A percentile compares a stretch with the other conserved stretches of the same genome.
phyloP scores from a whole-genome alignment of 2,888 invertebrate genomes.

The Apamea crenata region DNA sequence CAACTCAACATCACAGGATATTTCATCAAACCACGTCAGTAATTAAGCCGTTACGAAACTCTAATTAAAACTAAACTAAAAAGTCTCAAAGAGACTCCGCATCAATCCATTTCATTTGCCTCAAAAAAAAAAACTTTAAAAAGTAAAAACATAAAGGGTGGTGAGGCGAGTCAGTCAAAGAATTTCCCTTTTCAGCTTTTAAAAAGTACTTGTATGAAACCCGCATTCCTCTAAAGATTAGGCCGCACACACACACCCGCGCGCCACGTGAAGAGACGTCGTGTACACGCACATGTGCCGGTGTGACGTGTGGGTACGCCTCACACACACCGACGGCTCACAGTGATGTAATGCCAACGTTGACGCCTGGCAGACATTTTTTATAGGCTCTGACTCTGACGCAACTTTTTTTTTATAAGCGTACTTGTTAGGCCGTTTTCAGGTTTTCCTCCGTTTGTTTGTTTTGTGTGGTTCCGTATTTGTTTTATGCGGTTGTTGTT shows the following conservation, averaged over 20 bases:
- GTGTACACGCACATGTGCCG: slow-evolving; percentile 49
- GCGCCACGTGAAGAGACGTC: slow-evolving; percentile 59
- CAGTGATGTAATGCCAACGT: slow-evolving; percentile 87
- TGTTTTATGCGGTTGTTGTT: slow-evolving; percentile 40
- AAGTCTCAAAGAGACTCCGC: slow-evolving; percentile 45
- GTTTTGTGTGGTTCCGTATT: slow-evolving; percentile 58
- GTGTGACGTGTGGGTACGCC: slow-evolving; percentile 66
- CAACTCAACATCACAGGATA: slow-evolving; percentile 25
- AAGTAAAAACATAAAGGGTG: slow-evolving; percentile 69
- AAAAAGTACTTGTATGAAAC: slow-evolving; percentile 86
- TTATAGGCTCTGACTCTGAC: slow-evolving; percentile 89
- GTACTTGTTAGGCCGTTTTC: slow-evolving; percentile 79
- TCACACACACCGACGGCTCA: slow-evolving; percentile 68
- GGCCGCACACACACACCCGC: slow-evolving; percentile 77
- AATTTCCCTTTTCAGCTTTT: slow-evolving; percentile 87
- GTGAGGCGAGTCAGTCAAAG: slow-evolving; percentile 73
- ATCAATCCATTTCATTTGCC: slow-evolving; percentile 67
- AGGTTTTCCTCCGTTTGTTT: slow-evolving; percentile 63
- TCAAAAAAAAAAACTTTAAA: slow-evolving; percentile 57
- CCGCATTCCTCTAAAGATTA: slow-evolving; percentile 90
- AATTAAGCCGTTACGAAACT: slow-evolving; percentile 40
- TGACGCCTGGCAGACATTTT: slow-evolving; percentile 90
- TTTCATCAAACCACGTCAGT: slow-evolving; percentile 28
- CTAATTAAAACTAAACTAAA: slow-evolving; percentile 55
- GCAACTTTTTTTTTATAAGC: slow-evolving; percentile 87